Evolutionary conservation across 2,888 invertebrate species (phyloP).

Genomic region (Salticus scenicus): DNA sequence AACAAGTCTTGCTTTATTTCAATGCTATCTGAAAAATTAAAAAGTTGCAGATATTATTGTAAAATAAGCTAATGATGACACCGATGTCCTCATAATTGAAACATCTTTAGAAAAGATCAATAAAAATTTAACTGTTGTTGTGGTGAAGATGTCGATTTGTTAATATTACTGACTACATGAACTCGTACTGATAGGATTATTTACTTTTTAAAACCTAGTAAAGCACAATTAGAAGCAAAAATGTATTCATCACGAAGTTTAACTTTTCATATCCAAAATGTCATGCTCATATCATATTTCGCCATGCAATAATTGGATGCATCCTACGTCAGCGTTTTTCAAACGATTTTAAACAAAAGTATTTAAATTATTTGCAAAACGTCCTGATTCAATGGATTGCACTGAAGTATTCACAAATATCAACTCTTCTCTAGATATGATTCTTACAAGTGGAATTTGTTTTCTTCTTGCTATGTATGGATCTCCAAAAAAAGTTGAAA

Average conservation of each 20-base stretch:
- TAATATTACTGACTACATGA: conserved; percentile 1
- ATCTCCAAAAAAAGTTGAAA: background rate
- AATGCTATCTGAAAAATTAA: too few relatives aligned
- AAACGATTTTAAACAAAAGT: background rate
- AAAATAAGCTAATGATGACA: too few relatives aligned
- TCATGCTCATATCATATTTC: background rate
- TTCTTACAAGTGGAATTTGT: too few relatives aligned
- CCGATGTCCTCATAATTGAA: conserved; percentile 16
- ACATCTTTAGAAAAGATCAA: background rate
- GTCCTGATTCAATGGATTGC: too few relatives aligned
- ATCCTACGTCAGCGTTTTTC: too few relatives aligned
- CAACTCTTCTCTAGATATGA: background rate
- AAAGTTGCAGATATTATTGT: too few relatives aligned
- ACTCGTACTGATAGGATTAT: conserved; percentile 3
- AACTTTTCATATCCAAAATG: background rate
- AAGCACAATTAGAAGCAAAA: too few relatives aligned
- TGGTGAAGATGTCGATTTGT: too few relatives aligned
- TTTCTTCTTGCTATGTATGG: conserved; percentile 8
- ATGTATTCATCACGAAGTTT: too few relatives aligned
- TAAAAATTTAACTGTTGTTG: background rate
- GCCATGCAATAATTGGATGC: background rate
- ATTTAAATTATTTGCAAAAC: background rate
- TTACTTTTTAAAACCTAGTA: too few relatives aligned
- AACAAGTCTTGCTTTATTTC: too few relatives aligned
- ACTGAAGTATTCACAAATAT: too few relatives aligned